Percentiles rank a stretch among this genome's conserved stretches.
These are phyloP conservation scores for Anneissia japonica DNA, from an alignment of 35 echinoderm and acorn worm species.

Conservation along the genomic window DNA sequence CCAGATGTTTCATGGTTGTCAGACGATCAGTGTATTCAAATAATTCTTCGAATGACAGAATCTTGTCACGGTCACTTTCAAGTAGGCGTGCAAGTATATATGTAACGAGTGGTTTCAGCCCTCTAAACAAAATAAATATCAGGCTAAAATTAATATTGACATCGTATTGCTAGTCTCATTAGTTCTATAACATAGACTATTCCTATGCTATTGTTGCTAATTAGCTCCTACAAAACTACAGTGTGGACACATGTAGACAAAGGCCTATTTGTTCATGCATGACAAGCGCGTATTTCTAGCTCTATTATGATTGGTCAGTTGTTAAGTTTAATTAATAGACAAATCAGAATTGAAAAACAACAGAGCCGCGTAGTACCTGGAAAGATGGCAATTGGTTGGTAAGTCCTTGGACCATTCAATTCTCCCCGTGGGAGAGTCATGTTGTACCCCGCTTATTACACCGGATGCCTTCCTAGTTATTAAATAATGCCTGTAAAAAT, in stretches of 20 bases:
- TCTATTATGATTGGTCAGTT: neutral
- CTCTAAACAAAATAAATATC: neutral
- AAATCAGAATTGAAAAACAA: too few relatives aligned
- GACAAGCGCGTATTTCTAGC: neutral
- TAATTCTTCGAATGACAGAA: conserved; percentile 81
- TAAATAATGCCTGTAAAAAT: conserved; percentile 56
- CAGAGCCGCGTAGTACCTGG: conserved; percentile 25
- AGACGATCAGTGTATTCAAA: conserved; percentile 51
- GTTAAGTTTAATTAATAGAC: conserved; percentile 16
- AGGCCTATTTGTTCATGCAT: neutral
- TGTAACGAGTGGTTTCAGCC: neutral
- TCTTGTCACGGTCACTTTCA: conserved; percentile 59
- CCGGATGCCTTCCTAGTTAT: conserved; percentile 77
- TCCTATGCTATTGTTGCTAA: too few relatives aligned
- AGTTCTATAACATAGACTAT: too few relatives aligned
- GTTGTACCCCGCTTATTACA: conserved; percentile 81
- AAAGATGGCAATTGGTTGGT: conserved; percentile 65
- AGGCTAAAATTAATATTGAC: too few relatives aligned
- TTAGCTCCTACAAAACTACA: too few relatives aligned
- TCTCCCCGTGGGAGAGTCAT: conserved; percentile 46
- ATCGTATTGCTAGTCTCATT: too few relatives aligned
- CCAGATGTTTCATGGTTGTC: conserved; percentile 35
- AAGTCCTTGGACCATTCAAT: conserved; percentile 75
- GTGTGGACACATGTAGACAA: too few relatives aligned
- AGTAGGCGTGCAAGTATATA: conserved; percentile 62